Evolutionary conservation across 53 echinoderm and acorn worm genomes (phyloP).

Genomic region (Crossaster papposus): DNA sequence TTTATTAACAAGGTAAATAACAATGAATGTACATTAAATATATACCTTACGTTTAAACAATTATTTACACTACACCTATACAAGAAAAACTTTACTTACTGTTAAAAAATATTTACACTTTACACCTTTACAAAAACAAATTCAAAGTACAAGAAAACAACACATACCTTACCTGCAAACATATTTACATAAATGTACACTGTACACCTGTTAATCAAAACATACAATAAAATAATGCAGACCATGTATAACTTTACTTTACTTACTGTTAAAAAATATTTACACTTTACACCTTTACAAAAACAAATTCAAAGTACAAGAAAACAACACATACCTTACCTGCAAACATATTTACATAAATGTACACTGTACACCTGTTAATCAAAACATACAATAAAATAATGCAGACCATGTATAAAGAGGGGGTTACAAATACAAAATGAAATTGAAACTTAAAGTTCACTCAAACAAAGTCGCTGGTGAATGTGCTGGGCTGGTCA

Average conservation of each 20-base stretch:
- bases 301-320: background rate
- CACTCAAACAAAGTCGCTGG: background rate
- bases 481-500: constrained; percentile 7
- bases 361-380: background rate
- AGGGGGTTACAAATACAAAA: no score
- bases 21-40: no score
- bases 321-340: background rate
- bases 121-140: background rate
- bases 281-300: background rate
- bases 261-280: background rate
- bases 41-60: no score
- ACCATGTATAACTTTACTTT: background rate
- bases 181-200: background rate
- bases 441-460: background rate
- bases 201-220: background rate
- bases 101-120: background rate
- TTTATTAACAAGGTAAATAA: no score
- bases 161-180: background rate
- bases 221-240: no score
- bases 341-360: background rate
- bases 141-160: background rate
- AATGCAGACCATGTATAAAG: no score
- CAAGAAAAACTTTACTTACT: background rate
- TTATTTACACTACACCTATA: no score
- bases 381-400: no score